phyloP scores from a whole-genome alignment of 2,797 vertebrate genomes.

The Microctenopoma steveboyesi region DNA sequence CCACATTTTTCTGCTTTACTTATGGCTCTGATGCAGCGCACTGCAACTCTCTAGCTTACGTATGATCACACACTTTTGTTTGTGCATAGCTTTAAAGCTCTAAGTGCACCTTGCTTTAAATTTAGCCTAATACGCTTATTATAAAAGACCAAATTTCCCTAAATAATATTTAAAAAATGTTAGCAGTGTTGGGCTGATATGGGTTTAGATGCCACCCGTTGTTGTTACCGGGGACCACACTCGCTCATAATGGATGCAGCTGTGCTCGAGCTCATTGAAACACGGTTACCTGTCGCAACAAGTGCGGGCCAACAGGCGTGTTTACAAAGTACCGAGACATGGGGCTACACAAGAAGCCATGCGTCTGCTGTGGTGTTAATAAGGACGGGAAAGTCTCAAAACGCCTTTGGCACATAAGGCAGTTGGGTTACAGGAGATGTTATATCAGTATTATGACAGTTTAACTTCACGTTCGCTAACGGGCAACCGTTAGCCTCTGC shows the following conservation, averaged over 20 bases:
- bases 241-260: slow-evolving; percentile 2
- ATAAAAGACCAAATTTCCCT: neutral
- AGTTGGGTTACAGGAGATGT: slow-evolving; percentile 2
- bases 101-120: neutral
- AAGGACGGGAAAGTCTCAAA: neutral
- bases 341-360: slow-evolving; percentile 21
- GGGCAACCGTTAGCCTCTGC: neutral
- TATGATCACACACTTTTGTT: neutral
- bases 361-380: slow-evolving; percentile 30
- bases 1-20: slow-evolving; percentile 1
- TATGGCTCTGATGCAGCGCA: neutral
- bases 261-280: neutral
- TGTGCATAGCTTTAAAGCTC: neutral
- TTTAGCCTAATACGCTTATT: no score
- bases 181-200: neutral
- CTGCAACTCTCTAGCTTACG: neutral
- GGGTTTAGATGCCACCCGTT: neutral
- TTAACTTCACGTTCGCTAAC: neutral
- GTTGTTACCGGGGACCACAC: slow-evolving; percentile 1
- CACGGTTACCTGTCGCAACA: slow-evolving; percentile 22
- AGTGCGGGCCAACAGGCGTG: slow-evolving; percentile 30
- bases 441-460: neutral
- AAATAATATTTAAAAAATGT: slow-evolving; percentile 29
- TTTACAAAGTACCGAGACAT: slow-evolving; percentile 42
- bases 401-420: neutral